phyloP scores from a whole-genome alignment of 2,888 invertebrate genomes.

The Caenorhabditis japonica region DNA sequence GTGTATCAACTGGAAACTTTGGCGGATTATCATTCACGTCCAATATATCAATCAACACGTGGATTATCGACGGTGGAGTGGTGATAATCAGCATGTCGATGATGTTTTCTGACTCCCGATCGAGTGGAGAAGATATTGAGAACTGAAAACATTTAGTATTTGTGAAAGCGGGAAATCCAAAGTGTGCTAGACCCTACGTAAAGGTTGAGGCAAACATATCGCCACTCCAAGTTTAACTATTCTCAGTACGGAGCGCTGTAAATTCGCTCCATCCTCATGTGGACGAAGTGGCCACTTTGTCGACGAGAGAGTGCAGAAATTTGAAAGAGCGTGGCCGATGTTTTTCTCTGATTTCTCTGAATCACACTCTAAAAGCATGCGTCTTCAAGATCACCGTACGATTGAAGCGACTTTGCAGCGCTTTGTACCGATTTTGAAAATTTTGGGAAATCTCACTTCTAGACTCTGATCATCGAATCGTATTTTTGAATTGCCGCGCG shows the following conservation, averaged over 20 bases:
- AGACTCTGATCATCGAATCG: slow-evolving; percentile 32
- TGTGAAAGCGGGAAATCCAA: neutral
- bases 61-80: slow-evolving; percentile 59
- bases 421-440: too few species aligned
- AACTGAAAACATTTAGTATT: slow-evolving; percentile 18
- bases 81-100: slow-evolving; percentile 58
- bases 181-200: neutral
- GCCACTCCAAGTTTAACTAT: neutral
- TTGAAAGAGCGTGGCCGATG: too few species aligned
- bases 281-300: too few species aligned
- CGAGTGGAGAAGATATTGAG: slow-evolving; percentile 21
- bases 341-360: too few species aligned
- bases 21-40: slow-evolving; percentile 96
- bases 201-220: neutral
- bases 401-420: too few species aligned
- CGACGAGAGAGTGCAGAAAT: too few species aligned
- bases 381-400: too few species aligned
- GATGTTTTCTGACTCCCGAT: slow-evolving; percentile 45
- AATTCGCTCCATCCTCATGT: too few species aligned
- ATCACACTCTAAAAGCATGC: too few species aligned
- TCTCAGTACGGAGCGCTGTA: too few species aligned
- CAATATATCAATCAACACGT: slow-evolving; percentile 47
- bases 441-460: slow-evolving; percentile 8
- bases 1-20: slow-evolving; percentile 89
- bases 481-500: slow-evolving; percentile 44